Evolutionary conservation across 2,888 invertebrate species (phyloP), one percentile per base, ranked within the genome.

Genomic region (Tetranychus piercei): DNA sequence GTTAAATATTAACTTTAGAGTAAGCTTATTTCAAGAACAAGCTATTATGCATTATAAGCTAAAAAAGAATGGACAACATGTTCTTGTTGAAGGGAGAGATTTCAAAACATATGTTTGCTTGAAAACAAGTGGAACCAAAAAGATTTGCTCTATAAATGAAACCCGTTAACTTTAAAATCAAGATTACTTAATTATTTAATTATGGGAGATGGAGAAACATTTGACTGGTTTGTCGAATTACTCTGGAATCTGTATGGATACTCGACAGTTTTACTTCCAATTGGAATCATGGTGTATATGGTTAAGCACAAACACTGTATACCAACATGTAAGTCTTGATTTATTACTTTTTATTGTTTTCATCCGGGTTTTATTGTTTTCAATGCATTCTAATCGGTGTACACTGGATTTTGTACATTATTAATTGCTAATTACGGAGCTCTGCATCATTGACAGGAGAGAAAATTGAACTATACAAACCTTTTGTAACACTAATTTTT

Each of bases 191-290:
- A 55, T 55, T 55, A 55, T 23, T 22, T 9, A 9, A 69, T 23
- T 22, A 69, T 69, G 20, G 69, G 69, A 11, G 22, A 69, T 69
- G 22, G 11, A 20, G 69, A 69, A 20, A 7, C 2, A 7, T 69
- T 69, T 69, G 69, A 11, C 64, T 92, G 94, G 94, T 80, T 91
- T 22, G 85, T 91, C 78, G 87, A 89, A 78, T 84, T 94, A 67
- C 80, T 88, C 67, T 84, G 91, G 43, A 95, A 95, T 83, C 85
- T 92, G 75, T 85, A 91, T 22, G 93, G 94, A 18, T 96, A 95
- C 82, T 87, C 89, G 4, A 91, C 92, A n/a, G 86, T 96, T 75
- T 85, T 94, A 81, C 82, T 94, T 76, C 94, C 95, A 1, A 91
- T 91, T 72, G 77, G 75, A 15, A 44, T 79, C 67, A 71, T 79